Evolutionary conservation across 2,797 vertebrate genomes (phyloP).

Genomic region (Pangasius macronema): DNA sequence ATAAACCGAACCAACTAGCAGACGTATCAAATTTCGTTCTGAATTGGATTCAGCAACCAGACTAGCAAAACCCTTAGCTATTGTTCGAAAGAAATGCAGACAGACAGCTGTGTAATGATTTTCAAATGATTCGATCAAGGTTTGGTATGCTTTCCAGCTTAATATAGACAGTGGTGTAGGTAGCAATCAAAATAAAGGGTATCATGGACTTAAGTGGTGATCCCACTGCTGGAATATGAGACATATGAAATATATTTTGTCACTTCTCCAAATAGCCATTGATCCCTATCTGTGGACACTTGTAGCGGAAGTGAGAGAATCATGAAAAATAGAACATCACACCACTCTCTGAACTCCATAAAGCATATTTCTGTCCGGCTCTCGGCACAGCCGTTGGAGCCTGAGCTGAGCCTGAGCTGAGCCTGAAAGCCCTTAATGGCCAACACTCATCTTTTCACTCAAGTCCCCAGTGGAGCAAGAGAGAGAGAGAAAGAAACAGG

Average conservation of each 20-base stretch:
- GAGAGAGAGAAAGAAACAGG: slow-evolving; percentile 37
- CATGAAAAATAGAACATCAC: not conserved
- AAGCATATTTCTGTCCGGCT: slow-evolving; percentile 10
- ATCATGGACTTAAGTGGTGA: not conserved
- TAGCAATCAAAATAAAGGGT: not conserved
- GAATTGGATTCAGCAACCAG: not conserved
- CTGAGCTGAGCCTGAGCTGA: slow-evolving; percentile 22
- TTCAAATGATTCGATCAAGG: not conserved
- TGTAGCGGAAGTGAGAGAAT: not conserved
- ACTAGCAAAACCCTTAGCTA: not conserved
- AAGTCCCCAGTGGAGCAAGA: slow-evolving; percentile 43
- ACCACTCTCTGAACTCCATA: slow-evolving; percentile 1
- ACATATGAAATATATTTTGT: not conserved
- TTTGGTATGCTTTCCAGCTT: not conserved
- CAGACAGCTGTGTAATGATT: not conserved
- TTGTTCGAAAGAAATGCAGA: not conserved
- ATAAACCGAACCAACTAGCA: not conserved
- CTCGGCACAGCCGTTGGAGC: not conserved
- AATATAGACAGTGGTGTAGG: not conserved
- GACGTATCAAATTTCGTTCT: too few species aligned
- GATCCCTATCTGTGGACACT: not conserved
- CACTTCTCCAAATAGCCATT: not conserved
- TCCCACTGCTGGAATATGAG: not conserved
- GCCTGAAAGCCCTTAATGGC: slow-evolving; percentile 63
- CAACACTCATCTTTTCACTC: slow-evolving; percentile 61